Percentiles rank a stretch among this genome's conserved stretches.
Conservation (phyloP, 2,797 vertebrate species). For the Myripristis murdjan region DNA sequence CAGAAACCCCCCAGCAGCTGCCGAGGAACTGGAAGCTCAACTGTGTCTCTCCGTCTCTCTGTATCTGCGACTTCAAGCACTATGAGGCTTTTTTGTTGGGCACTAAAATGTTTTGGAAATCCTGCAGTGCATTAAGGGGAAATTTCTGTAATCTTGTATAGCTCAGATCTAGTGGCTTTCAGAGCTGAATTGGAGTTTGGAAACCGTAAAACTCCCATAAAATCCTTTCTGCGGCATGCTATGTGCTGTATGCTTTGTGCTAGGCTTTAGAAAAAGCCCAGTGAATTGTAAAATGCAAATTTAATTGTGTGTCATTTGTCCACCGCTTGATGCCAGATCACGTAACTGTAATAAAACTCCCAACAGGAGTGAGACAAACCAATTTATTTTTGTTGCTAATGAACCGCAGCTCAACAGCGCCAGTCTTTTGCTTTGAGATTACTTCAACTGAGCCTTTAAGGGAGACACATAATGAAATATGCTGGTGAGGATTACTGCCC, state of each 20-base stretch:
- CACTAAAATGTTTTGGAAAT: not conserved
- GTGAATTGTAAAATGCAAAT: slow-evolving; percentile 3
- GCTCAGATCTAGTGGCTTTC: not conserved
- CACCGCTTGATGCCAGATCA: not conserved
- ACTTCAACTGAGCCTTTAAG: slow-evolving; percentile 10
- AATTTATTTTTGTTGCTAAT: slow-evolving; percentile 23
- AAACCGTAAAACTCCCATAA: not conserved
- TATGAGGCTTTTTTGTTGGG: not conserved
- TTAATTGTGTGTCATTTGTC: not conserved
- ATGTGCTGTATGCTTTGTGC: too few species aligned
- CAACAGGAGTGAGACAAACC: not conserved
- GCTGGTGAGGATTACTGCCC: slow-evolving; percentile 28
- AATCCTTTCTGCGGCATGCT: slow-evolving; percentile 1
- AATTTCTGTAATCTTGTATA: not conserved
- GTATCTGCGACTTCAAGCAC: too few species aligned
- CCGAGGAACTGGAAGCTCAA: too few species aligned
- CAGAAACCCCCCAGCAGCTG: too few species aligned
- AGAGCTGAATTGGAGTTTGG: not conserved
- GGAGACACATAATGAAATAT: slow-evolving; percentile 22
- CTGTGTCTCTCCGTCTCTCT: too few species aligned
- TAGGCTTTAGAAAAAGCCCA: not conserved
- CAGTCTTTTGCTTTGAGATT: not conserved
- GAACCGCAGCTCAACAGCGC: slow-evolving; percentile 8
- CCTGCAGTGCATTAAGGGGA: too few species aligned
- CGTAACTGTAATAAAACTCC: slow-evolving; percentile 4